Base-by-base conservation (phyloP, 2,113 vertebrate genomes). In the human region DNA sequence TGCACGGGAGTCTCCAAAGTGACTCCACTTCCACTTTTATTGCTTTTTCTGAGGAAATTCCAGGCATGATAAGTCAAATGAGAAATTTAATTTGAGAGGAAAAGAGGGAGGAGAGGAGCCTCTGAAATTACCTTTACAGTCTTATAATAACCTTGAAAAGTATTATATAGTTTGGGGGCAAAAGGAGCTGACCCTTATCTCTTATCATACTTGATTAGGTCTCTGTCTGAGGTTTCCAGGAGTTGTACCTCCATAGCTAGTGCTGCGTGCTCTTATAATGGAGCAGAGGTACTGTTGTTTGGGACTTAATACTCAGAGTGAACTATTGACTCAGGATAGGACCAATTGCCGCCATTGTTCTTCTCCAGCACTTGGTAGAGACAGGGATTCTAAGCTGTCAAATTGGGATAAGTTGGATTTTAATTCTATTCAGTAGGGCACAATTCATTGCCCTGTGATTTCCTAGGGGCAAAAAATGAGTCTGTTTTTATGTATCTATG, bases 41-140 rank as follows among this genome's bases (percentile, higher is more conserved):
- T 80, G 32, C 17, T 80, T n/a, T 72, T 80, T 96, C 45, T 59
- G 43, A 94, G 64, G 88, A 91, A 79, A 96, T 88, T 85, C 20
- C n/a, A 64, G 64, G 22, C 27, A 86, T 96, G 30, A 6, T 59
- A 90, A 82, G 23, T 90, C 22, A 84, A 73, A 59, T 32, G 43
- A 59, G 38, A 81, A 75, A 78, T 94, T 90, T 72, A 55, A 35
- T 90, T 70, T n/a, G 35, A 1, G n/a, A 13, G 76, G 5, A 79
- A 11, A 30, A 73, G 76, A 64, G 13, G 10, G 16, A 93, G 38
- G 45, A 81, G 6, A 43, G 23, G 66, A 73, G 14, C 48, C 20
- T 83, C 38, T 88, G 40, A 88, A 91, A 75, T 73, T 80, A 43
- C 27, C n/a, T 86, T 89, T 16, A n/a, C 48, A 32, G 38, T 86